phyloP scores from a whole-genome alignment of 1,140 invertebrate genomes.

The Neocloeon triangulifer region DNA sequence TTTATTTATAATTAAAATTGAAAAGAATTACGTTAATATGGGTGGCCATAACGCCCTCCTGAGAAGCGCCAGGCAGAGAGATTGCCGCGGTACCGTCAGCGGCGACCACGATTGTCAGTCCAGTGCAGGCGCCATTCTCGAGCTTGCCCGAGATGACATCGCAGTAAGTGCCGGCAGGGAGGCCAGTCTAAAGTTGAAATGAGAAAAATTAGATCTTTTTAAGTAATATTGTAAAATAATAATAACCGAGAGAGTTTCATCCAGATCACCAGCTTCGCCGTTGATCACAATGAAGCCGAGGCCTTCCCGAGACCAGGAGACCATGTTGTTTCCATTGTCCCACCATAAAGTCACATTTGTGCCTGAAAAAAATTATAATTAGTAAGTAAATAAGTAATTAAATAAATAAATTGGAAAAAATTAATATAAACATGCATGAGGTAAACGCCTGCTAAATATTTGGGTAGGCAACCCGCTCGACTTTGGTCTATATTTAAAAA shows the following conservation, averaged over 20 bases:
- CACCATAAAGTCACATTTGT: conserved; percentile 50
- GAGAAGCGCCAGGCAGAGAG: conserved; percentile 14
- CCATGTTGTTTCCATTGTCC: conserved; percentile 46
- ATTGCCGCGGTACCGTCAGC: conserved; percentile 18
- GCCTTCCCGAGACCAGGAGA: conserved; percentile 45
- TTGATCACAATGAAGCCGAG: conserved; percentile 53
- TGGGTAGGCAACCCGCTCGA: neutral
- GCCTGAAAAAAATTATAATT: too few species aligned
- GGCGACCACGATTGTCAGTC: conserved; percentile 18
- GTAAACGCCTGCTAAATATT: conserved; percentile 45
- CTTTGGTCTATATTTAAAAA: too few species aligned
- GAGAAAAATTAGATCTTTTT: too few species aligned
- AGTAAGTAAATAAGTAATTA: neutral
- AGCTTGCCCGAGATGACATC: conserved; percentile 26
- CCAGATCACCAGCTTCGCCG: conserved; percentile 27
- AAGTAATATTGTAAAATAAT: too few species aligned
- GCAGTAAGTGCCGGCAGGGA: conserved; percentile 27
- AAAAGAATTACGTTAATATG: conserved; percentile 19
- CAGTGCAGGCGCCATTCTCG: conserved; percentile 19
- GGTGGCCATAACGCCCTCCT: conserved; percentile 25
- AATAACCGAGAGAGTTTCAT: conserved; percentile 22
- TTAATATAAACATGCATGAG: too few species aligned
- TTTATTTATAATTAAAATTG: too few species aligned
- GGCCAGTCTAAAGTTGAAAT: too few species aligned
- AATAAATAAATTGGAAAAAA: too few species aligned